Evolutionary conservation across 2,113 vertebrate genomes (phyloP), one percentile per base, ranked within the genome.

Genomic region (Phylloscopus trochiloides): DNA sequence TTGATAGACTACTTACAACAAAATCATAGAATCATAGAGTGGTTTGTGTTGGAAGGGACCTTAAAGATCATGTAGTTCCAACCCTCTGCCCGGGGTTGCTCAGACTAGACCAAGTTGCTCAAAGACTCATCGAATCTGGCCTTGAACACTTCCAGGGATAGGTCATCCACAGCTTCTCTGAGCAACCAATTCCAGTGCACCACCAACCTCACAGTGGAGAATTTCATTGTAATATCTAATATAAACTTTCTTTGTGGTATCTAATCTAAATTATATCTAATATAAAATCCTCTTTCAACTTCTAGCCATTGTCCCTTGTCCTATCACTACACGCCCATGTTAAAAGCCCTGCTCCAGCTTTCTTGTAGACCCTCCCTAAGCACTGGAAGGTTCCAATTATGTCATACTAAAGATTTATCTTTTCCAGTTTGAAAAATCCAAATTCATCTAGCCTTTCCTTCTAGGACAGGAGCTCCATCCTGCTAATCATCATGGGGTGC

Each of bases 271-370:
- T 55, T 32, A 42, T 42, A 62, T 11, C 48, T 32, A 55, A 62
- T 28, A 25, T 55, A 62, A 68, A 48, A 17, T 32, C 34, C 17
- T 75, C 47, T 76, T 62, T 62, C 20, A 32, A 26, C 62, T 74
- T 48, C 17, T 13, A 55, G 31, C 17, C 55, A 32, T 36, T 83
- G 9, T 6, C 17, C 7, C 12, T 55, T 62, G 25, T 54, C 25
- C 25, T 76, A 11, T 68, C 25, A 42, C 12, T 26, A 26, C 10
- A 48, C 0, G 0, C 3, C 12, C 31, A 32, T 28, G 21, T 28
- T 17, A 62, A 62, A 70, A 55, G 12, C 32, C 25, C 48, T 52
- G 21, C 26, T 40, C 18, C 42, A 83, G 4, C 42, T 55, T 47
- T 36, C 10, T 34, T 42, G 31, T 34, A 54, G 14, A 38, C 6